Percentiles rank a stretch among this genome's conserved stretches.
Evolutionary conservation across 2,888 invertebrate species (phyloP).

Genomic region (Phrixothrix hirtus): DNA sequence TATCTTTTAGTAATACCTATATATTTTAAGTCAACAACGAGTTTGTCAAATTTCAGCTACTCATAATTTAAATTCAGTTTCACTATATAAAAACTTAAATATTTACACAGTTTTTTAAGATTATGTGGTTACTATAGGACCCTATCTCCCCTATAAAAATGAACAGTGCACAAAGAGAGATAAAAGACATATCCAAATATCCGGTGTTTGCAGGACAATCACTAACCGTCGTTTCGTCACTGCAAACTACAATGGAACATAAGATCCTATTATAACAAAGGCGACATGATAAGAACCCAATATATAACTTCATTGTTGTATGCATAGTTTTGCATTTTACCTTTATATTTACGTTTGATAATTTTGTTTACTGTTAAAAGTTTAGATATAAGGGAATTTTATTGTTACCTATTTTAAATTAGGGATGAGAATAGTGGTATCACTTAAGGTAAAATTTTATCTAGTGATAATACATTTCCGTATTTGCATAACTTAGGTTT

Average conservation of each 20-base stretch:
- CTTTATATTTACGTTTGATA: not conserved
- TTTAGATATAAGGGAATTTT: not conserved
- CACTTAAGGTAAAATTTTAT: conserved; percentile 1
- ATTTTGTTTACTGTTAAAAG: not conserved
- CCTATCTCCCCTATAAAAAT: conserved; percentile 16
- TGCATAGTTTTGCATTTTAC: not conserved
- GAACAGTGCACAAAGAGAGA: conserved; percentile 27
- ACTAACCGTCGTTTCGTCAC: conserved; percentile 17
- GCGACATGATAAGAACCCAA: conserved; percentile 20
- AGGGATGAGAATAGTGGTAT: not conserved
- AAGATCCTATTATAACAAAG: conserved; percentile 16
- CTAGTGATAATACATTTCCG: conserved; percentile 24
- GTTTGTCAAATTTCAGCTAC: no score
- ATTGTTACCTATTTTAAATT: not conserved
- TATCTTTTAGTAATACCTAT: no score
- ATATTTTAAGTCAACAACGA: no score
- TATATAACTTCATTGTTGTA: conserved; percentile 11
- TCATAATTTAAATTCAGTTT: no score
- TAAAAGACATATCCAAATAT: conserved; percentile 30
- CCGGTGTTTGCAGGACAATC: conserved; percentile 31
- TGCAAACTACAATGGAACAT: conserved; percentile 15
- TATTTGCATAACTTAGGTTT: conserved; percentile 30
- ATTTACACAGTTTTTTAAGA: no score
- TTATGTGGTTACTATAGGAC: no score
- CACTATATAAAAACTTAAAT: no score